Percentiles rank a stretch among this genome's conserved stretches.
Evolutionary conservation across 2,113 vertebrate genomes (phyloP).

Genomic region (Conger conger): DNA sequence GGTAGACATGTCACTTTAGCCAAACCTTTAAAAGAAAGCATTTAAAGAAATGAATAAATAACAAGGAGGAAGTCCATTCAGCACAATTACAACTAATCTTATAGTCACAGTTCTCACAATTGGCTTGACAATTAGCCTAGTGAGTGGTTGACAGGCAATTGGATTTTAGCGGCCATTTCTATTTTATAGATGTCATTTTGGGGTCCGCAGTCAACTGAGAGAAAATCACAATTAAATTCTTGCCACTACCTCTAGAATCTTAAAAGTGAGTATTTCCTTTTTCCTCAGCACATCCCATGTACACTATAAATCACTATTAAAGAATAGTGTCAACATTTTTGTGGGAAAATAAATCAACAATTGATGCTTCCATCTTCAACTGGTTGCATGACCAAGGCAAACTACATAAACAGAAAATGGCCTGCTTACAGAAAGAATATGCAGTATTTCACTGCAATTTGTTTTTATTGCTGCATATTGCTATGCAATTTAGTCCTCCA

Average conservation of each 20-base stretch:
- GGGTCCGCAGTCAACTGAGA: neutral
- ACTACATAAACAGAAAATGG: neutral
- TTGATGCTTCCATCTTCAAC: neutral
- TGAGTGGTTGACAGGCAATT: constrained; percentile 38
- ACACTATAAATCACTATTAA: neutral
- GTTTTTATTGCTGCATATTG: constrained; percentile 5
- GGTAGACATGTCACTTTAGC: neutral
- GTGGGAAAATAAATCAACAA: neutral
- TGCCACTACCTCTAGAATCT: neutral
- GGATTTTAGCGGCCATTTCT: constrained; percentile 25
- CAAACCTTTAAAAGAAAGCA: neutral
- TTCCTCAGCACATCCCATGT: neutral
- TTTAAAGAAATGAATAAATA: constrained; percentile 3
- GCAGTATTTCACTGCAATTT: neutral
- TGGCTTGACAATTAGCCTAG: constrained; percentile 43
- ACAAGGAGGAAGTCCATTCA: constrained; percentile 8
- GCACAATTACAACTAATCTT: constrained; percentile 48
- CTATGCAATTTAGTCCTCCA: neutral
- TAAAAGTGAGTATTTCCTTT: neutral
- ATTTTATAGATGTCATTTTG: constrained; percentile 7
- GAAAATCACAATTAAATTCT: neutral
- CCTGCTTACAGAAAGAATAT: neutral
- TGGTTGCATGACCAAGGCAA: neutral
- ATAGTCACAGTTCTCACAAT: constrained; percentile 43
- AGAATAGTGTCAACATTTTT: neutral